phyloP scores from a whole-genome alignment of 2,888 invertebrate species.

The Drosophila pseudotalamancana region DNA sequence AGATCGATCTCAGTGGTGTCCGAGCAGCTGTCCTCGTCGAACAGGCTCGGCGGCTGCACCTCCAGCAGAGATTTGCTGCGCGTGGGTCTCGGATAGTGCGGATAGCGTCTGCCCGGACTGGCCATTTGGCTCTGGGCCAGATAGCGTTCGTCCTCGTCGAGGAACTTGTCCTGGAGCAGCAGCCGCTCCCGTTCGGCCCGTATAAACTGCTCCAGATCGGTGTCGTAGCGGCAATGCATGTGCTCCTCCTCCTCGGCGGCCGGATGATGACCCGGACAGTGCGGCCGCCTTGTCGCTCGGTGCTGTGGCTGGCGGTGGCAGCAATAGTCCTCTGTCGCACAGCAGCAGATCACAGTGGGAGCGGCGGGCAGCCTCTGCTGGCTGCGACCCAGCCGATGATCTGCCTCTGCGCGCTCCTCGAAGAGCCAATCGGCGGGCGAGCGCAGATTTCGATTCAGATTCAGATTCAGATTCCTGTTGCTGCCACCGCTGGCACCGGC shows the following conservation, averaged over 20 bases:
- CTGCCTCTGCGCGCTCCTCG: slow-evolving; percentile 74
- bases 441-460: slow-evolving; percentile 64
- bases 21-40: slow-evolving; percentile 83
- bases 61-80: slow-evolving; percentile 83
- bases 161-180: slow-evolving; percentile 83
- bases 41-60: slow-evolving; percentile 83
- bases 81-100: slow-evolving; percentile 69
- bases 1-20: slow-evolving; percentile 84
- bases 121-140: slow-evolving; percentile 58
- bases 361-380: slow-evolving; percentile 45
- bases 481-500: no score
- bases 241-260: slow-evolving; percentile 83
- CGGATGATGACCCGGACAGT: slow-evolving; percentile 80
- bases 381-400: slow-evolving; percentile 63
- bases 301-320: slow-evolving; percentile 79
- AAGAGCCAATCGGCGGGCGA: slow-evolving; percentile 81
- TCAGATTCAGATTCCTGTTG: slow-evolving; percentile 69
- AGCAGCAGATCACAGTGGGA: slow-evolving; percentile 77
- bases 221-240: slow-evolving; percentile 82
- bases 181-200: slow-evolving; percentile 83
- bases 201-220: slow-evolving; percentile 83
- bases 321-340: slow-evolving; percentile 83
- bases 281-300: slow-evolving; percentile 49
- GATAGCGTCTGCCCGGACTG: slow-evolving; percentile 51
- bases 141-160: slow-evolving; percentile 83